These are phyloP conservation scores for Phataginus tetradactyla DNA, from an alignment of 2,797 vertebrate species.

Conservation along the genomic window DNA sequence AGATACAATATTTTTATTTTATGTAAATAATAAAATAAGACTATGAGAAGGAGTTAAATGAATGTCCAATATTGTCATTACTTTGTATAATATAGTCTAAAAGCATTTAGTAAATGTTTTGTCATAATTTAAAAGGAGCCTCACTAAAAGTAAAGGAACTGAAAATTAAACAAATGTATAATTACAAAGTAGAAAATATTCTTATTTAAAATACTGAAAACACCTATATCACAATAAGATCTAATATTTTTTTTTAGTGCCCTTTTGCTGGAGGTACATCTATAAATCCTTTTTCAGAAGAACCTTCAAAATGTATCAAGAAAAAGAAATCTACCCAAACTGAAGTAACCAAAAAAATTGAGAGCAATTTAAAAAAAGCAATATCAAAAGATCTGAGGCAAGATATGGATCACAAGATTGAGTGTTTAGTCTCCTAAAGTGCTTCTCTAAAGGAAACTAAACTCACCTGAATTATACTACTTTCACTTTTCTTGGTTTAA, in stretches of 20 bases:
- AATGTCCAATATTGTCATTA: neutral
- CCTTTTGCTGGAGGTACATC: neutral
- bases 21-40: neutral
- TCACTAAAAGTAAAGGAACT: slow-evolving; percentile 32
- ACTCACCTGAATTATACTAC: neutral
- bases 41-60: neutral
- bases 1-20: neutral
- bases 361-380: neutral
- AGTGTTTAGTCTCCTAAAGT: neutral
- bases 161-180: neutral
- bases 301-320: neutral
- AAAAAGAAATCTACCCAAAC: neutral
- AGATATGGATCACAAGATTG: neutral
- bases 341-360: slow-evolving; percentile 17
- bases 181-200: neutral
- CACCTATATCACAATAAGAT: neutral
- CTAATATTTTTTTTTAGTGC: neutral
- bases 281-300: slow-evolving; percentile 37
- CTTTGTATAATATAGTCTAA: neutral
- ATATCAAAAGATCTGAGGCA: neutral
- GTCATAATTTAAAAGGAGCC: neutral
- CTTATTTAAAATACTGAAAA: neutral
- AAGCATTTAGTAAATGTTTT: neutral
- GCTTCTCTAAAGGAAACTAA: neutral
- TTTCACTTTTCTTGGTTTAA: neutral